phyloP scores from a whole-genome alignment of 2,888 invertebrate genomes.

The Halictus quadricinctus region DNA sequence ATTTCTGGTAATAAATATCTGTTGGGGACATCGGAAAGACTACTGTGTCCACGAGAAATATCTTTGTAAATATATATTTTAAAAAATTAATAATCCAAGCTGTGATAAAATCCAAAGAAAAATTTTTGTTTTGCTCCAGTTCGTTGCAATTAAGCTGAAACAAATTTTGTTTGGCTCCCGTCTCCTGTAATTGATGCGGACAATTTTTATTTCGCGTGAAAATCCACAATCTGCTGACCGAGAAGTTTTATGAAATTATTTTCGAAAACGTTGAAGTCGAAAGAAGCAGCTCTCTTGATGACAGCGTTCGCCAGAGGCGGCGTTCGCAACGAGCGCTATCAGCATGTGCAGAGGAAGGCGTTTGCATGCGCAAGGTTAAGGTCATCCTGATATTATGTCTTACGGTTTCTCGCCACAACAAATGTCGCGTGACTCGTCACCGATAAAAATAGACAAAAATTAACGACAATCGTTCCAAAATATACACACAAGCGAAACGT shows the following conservation, averaged over 20 bases:
- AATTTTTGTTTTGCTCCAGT: no score
- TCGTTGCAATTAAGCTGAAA: no score
- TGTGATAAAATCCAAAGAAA: no score
- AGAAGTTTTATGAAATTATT: no score
- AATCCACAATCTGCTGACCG: not conserved
- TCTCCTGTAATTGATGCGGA: no score
- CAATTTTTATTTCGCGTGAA: not conserved
- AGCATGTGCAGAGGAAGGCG: not conserved
- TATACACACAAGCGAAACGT: not conserved
- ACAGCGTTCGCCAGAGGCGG: not conserved
- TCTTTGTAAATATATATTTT: no score
- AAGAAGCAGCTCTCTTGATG: not conserved
- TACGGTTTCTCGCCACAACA: conserved; percentile 35
- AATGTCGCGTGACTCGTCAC: conserved; percentile 21
- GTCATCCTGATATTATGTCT: conserved; percentile 20
- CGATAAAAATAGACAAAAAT: conserved; percentile 63
- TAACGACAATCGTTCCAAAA: conserved; percentile 44
- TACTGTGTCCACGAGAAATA: no score
- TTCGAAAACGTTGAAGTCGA: not conserved
- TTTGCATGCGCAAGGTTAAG: conserved; percentile 20
- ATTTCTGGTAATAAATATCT: no score
- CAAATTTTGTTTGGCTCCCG: no score
- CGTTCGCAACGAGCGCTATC: not conserved
- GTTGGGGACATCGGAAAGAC: no score
- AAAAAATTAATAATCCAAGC: no score